Percentiles rank a stretch among this genome's conserved stretches.
Evolutionary conservation across 2,888 invertebrate genomes (phyloP).

Genomic region (Colostygia pectinataria): DNA sequence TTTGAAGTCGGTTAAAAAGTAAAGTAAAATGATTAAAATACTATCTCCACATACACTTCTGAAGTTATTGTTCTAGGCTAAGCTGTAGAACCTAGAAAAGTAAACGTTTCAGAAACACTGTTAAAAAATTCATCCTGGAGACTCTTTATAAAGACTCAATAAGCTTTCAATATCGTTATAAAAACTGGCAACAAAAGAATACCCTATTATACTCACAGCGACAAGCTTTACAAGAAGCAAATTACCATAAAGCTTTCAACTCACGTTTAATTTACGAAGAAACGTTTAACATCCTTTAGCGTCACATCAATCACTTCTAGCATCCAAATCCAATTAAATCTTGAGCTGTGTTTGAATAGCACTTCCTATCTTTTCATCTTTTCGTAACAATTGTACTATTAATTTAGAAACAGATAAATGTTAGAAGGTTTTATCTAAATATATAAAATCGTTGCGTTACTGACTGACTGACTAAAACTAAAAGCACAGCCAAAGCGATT

Average conservation of each 20-base stretch:
- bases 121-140: background rate
- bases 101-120: too few species aligned
- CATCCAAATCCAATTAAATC: constrained; percentile 32
- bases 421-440: too few species aligned
- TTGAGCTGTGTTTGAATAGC: constrained; percentile 25
- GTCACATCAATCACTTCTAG: constrained; percentile 17
- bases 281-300: constrained; percentile 8
- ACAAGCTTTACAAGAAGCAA: constrained; percentile 8
- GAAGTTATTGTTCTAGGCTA: too few species aligned
- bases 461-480: too few species aligned
- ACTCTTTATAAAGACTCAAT: background rate
- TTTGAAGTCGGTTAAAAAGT: too few species aligned
- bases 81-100: too few species aligned
- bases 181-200: background rate
- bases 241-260: constrained; percentile 16
- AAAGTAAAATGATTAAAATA: too few species aligned
- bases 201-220: constrained; percentile 2
- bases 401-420: too few species aligned
- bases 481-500: too few species aligned
- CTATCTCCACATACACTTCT: too few species aligned
- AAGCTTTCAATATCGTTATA: background rate
- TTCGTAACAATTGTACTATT: background rate
- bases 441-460: too few species aligned
- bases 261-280: constrained; percentile 7
- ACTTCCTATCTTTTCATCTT: background rate